Percentiles rank a stretch among this genome's conserved stretches.
Evolutionary conservation across 2,113 vertebrate species (phyloP).

Genomic region (Butorides virescens): DNA sequence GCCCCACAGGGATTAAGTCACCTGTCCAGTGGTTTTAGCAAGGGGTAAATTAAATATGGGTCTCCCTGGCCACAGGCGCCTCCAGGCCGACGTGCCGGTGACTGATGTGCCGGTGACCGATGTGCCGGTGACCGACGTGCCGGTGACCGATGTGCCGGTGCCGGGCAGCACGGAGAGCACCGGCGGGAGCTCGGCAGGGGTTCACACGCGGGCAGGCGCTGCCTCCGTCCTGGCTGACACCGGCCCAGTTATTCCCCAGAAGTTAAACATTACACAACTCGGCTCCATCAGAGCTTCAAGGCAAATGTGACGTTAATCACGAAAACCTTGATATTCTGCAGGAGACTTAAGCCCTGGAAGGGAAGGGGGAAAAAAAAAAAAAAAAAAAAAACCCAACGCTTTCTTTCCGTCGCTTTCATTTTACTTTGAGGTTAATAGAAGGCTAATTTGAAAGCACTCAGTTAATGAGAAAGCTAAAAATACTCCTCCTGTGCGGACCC

Average conservation of each 20-base stretch:
- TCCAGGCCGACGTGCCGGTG: background rate
- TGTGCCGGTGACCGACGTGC: no score
- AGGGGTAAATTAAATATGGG: background rate
- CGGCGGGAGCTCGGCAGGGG: background rate
- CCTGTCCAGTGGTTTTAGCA: background rate
- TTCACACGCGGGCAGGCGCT: background rate
- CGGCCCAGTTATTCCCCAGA: background rate
- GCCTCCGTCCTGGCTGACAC: background rate
- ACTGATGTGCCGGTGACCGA: no score
- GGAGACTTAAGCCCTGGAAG: conserved; percentile 64
- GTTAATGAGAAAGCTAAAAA: conserved; percentile 86
- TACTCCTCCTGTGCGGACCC: conserved; percentile 59
- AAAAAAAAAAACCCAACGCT: background rate
- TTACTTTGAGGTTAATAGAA: conserved; percentile 82
- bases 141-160: no score
- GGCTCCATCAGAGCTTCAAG: conserved; percentile 63
- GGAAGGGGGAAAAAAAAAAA: background rate
- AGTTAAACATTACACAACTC: background rate
- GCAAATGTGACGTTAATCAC: conserved; percentile 58
- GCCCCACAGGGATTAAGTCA: background rate
- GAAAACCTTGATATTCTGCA: conserved; percentile 71
- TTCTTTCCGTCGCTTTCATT: conserved; percentile 64
- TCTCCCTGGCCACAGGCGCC: background rate
- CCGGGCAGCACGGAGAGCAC: no score
- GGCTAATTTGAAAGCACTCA: conserved; percentile 81